Evolutionary conservation across 2,888 invertebrate genomes (phyloP), one percentile per base, ranked within the genome.

Genomic region (Frankliniella intonsa): DNA sequence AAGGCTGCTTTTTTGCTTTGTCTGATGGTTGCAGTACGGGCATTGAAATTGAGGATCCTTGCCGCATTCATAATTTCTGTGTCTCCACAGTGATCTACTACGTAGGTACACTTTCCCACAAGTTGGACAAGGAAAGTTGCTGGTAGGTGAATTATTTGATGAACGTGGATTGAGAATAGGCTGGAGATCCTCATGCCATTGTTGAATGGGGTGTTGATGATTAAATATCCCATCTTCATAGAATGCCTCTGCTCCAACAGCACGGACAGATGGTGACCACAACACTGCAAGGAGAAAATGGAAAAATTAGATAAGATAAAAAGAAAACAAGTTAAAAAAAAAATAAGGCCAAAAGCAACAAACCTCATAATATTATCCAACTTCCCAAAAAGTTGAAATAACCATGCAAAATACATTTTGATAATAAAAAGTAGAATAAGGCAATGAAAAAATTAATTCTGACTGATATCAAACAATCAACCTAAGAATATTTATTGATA

Each of bases 101-200:
- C 69, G 69, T 12, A 76, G 69, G 25, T 76, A 76, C 69, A 76
- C 69, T 76, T 76, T 76, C 12, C 69, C 69, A 76, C 69, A 76
- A 76, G 69, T 76, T 25, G 69, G 69, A 76, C 69, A 76, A 25
- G 69, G 69, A 76, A 76, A 76, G 8, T 10, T 22, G 3, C 25
- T 25, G 25, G 12, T 12, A 25, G 22, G 5, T 22, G 12, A 7
- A 22, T 76, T 25, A 11, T 22, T 76, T 22, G 69, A 25, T 25
- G 69, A 76, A 25, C 69, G 69, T 12, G 22, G 12, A 10, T 76
- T 22, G 25, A 76, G 7, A 22, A 76, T 76, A 25, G 69, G 69
- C 25, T 76, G 69, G 25, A 76, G 69, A 76, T 76, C 69, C 25
- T 76, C 69, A 76, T 76, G 69, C 69, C 69, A 76, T 76, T 76